phyloP scores from a whole-genome alignment of 2,113 vertebrate species.

The Sterrhoptilus dennistouni region DNA sequence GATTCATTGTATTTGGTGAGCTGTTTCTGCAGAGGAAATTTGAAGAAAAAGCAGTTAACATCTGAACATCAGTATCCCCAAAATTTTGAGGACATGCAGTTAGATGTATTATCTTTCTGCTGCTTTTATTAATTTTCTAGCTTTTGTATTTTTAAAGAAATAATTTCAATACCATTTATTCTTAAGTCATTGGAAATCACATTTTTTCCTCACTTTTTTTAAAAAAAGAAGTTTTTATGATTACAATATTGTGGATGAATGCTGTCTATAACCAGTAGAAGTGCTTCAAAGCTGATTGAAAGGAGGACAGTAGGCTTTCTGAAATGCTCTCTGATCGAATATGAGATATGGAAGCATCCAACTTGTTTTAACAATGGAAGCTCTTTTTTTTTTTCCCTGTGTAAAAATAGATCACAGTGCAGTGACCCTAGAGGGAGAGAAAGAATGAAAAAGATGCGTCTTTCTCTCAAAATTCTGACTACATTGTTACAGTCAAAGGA shows the following conservation, averaged over 20 bases:
- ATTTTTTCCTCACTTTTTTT: not conserved
- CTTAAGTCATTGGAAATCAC: not conserved
- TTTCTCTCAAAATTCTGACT: conserved; percentile 20
- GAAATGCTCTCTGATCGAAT: conserved; percentile 40
- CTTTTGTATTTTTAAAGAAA: conserved; percentile 4
- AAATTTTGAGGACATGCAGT: not conserved
- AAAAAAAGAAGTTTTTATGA: not conserved
- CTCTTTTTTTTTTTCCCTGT: not conserved
- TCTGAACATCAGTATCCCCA: not conserved
- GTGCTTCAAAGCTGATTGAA: conserved; percentile 28
- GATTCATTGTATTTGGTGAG: not conserved
- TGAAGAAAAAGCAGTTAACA: not conserved
- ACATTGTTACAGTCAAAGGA: conserved; percentile 45
- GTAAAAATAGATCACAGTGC: conserved; percentile 56
- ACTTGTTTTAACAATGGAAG: conserved; percentile 63
- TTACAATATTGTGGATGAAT: not conserved
- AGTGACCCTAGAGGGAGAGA: conserved; percentile 24
- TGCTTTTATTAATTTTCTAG: not conserved
- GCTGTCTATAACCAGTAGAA: not conserved
- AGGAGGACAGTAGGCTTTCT: conserved; percentile 26
- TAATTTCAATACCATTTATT: not conserved
- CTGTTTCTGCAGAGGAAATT: not conserved
- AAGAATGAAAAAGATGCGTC: not conserved
- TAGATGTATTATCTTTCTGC: not conserved
- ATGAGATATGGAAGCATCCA: conserved; percentile 29